Conservation (phyloP, 2,797 vertebrate genomes). For the Hirundo rustica region DNA sequence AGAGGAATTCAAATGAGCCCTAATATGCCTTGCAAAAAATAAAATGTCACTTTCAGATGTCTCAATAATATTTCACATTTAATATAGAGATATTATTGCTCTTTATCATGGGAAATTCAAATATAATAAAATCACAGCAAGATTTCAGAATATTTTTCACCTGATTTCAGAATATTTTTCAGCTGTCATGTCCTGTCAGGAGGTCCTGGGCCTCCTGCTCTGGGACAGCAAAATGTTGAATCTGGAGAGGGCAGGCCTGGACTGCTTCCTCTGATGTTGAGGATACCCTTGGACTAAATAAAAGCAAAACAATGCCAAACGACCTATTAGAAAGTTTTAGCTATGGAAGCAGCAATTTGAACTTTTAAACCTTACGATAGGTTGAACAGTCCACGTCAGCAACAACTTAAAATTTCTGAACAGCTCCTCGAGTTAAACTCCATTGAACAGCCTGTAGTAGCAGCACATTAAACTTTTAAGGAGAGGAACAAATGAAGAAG, state of each 20-base stretch:
- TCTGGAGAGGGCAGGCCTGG: neutral
- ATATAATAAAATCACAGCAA: neutral
- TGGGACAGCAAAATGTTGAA: neutral
- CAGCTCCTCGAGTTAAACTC: fast-evolving
- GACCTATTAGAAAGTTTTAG: neutral
- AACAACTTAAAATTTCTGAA: neutral
- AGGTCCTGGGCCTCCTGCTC: neutral
- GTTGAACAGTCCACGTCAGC: neutral
- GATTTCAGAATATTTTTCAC: neutral
- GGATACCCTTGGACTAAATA: neutral
- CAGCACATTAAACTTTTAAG: neutral
- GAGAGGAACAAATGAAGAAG: neutral
- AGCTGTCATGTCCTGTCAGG: neutral
- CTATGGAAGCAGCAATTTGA: neutral
- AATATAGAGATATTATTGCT: neutral
- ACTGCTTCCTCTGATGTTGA: neutral
- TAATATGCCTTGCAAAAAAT: neutral
- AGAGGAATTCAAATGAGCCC: neutral
- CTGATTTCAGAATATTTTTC: neutral
- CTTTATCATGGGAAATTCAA: neutral
- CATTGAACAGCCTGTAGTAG: neutral
- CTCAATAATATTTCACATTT: neutral
- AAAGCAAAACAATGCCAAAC: neutral
- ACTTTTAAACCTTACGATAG: neutral
- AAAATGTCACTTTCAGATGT: neutral